A percentile compares a stretch with the other conserved stretches of the same genome.
Conservation (phyloP, 1,140 invertebrate species). For the Pseudomyrmex concolor region DNA sequence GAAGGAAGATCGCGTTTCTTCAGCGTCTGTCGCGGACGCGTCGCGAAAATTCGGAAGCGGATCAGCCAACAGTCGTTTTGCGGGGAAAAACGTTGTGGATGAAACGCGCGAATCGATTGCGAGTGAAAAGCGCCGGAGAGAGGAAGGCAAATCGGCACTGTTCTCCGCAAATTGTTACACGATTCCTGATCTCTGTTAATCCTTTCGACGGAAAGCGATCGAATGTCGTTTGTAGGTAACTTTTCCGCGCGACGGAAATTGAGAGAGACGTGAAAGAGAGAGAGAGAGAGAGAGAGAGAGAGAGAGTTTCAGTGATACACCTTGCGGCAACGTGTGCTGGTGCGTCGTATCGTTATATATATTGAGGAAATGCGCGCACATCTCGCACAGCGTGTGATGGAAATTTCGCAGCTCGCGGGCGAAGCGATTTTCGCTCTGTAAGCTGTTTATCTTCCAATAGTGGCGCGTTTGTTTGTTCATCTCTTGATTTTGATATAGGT, state of each 20-base stretch:
- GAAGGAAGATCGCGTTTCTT: not conserved
- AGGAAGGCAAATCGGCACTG: not conserved
- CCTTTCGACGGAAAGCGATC: not conserved
- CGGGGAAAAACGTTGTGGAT: conserved; percentile 1
- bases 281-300: no score
- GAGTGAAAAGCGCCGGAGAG: conserved; percentile 10
- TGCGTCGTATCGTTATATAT: not conserved
- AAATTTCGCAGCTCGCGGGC: conserved; percentile 24
- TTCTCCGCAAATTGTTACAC: not conserved
- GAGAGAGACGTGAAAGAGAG: conserved; percentile 30
- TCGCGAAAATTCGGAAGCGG: not conserved
- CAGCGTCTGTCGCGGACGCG: not conserved
- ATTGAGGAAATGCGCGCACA: not conserved
- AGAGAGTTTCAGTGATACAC: conserved; percentile 28
- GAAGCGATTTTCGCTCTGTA: conserved; percentile 20
- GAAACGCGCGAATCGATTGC: conserved; percentile 47
- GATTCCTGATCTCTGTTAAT: not conserved
- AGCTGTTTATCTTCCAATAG: conserved; percentile 41
- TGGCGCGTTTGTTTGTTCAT: conserved; percentile 36
- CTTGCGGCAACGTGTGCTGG: conserved; percentile 27
- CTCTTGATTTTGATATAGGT: conserved; percentile 40
- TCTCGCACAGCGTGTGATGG: conserved; percentile 3
- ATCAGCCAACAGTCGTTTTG: no score
- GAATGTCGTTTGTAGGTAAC: conserved; percentile 12
- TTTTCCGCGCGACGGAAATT: conserved; percentile 15